phyloP scores from a whole-genome alignment of 1,140 invertebrate species.

The Danaus plexippus region DNA sequence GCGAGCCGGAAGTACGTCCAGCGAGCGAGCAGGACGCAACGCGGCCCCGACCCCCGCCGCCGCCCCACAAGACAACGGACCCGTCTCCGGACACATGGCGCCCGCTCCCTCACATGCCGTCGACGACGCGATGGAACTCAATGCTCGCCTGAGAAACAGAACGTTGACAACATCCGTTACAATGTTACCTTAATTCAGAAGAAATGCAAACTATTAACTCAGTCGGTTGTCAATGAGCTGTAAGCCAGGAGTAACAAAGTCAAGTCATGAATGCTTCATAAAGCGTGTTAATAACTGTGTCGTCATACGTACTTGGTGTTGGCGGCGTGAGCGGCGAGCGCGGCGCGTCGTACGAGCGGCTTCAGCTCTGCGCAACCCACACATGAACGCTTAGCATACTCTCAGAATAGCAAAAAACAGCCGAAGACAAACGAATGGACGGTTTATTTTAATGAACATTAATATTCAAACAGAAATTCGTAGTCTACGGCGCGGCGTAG shows the following conservation, averaged over 20 bases:
- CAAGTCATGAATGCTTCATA: neutral
- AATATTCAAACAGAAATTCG: no score
- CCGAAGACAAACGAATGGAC: slow-evolving; percentile 1
- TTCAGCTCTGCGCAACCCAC: slow-evolving; percentile 26
- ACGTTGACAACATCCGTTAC: no score
- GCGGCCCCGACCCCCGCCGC: slow-evolving; percentile 10
- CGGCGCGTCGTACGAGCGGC: slow-evolving; percentile 22
- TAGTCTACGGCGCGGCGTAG: neutral
- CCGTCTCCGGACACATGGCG: slow-evolving; percentile 5
- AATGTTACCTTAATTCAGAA: neutral
- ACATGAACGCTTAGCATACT: slow-evolving; percentile 8
- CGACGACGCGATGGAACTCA: slow-evolving; percentile 66
- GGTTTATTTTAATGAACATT: no score
- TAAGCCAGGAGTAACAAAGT: neutral
- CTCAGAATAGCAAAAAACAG: slow-evolving; percentile 3
- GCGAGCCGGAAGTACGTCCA: slow-evolving; percentile 48
- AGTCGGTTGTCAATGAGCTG: no score
- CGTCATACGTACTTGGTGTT: slow-evolving; percentile 13
- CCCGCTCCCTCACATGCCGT: slow-evolving; percentile 41
- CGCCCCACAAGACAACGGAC: slow-evolving; percentile 12
- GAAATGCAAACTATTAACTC: neutral
- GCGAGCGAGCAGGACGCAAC: slow-evolving; percentile 49
- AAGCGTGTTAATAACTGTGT: slow-evolving; percentile 6
- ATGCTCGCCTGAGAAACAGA: slow-evolving; percentile 41
- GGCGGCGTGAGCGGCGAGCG: slow-evolving; percentile 18